Percentiles rank a stretch among this genome's conserved stretches.
phyloP scores from a whole-genome alignment of 2,888 invertebrate genomes.

The Pecten maximus region DNA sequence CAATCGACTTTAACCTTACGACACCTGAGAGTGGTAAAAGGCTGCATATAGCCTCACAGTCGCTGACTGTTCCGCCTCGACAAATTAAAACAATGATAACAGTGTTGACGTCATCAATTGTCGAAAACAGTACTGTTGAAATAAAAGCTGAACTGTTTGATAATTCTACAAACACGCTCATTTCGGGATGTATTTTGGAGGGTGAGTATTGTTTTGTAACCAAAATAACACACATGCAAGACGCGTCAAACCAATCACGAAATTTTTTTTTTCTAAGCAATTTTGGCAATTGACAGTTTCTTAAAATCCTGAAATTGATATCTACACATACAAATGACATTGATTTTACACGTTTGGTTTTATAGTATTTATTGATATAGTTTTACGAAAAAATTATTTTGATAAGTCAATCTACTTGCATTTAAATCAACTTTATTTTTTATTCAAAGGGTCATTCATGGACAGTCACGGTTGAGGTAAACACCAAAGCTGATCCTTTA shows the following conservation, averaged over 20 bases:
- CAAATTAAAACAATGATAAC: background rate
- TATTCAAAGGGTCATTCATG: conserved; percentile 50
- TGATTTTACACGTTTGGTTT: no score
- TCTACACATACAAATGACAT: no score
- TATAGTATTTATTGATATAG: no score
- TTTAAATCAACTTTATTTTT: background rate
- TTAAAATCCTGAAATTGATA: no score
- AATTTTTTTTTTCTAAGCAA: no score
- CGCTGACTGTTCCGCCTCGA: background rate
- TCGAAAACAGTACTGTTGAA: background rate
- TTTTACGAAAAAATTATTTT: no score
- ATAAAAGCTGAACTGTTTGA: conserved; percentile 43
- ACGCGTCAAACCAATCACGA: no score
- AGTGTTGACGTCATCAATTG: background rate
- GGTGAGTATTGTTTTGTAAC: background rate
- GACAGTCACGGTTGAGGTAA: conserved; percentile 35
- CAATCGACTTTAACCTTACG: conserved; percentile 56
- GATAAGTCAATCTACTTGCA: no score
- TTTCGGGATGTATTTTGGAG: background rate
- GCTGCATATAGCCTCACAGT: background rate
- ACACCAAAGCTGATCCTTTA: background rate
- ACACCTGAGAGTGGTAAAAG: conserved; percentile 46
- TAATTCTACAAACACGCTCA: background rate
- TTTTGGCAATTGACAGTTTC: no score
- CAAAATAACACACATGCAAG: no score